Evolutionary conservation across 2,113 vertebrate genomes (phyloP).

Genomic region (Sander vitreus): DNA sequence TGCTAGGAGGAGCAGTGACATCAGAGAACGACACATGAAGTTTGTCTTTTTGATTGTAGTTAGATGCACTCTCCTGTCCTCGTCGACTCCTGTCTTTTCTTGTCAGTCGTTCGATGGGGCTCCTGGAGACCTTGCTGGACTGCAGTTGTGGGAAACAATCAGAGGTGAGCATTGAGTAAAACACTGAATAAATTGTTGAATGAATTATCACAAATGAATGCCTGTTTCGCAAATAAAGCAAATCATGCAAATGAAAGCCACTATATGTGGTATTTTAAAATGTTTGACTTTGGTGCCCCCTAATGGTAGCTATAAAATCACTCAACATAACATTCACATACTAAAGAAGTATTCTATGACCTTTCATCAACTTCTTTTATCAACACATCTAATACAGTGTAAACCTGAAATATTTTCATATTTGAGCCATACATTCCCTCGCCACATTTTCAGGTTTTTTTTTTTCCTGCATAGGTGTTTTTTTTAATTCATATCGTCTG

Average conservation of each 20-base stretch:
- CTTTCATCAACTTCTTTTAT: background rate
- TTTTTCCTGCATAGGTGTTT: too few species aligned
- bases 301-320: background rate
- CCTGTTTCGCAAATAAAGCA: background rate
- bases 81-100: conserved; percentile 89
- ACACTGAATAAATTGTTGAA: background rate
- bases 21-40: conserved; percentile 32
- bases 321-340: background rate
- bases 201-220: background rate
- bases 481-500: background rate
- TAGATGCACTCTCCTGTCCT: conserved; percentile 72
- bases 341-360: background rate
- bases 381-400: background rate
- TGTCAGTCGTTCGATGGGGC: conserved; percentile 91
- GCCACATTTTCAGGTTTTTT: too few species aligned
- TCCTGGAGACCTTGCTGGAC: conserved; percentile 93
- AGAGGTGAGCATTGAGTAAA: background rate
- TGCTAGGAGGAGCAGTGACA: conserved; percentile 21
- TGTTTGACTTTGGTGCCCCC: background rate
- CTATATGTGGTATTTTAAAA: background rate
- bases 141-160: conserved; percentile 54
- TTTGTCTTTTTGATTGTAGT: conserved; percentile 34
- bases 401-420: too few species aligned
- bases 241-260: conserved; percentile 19
- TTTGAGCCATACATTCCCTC: too few species aligned